A percentile compares a stretch with the other conserved stretches of the same genome.
Evolutionary conservation across 2,888 invertebrate species (phyloP).

Genomic region (Xestia sexstrigata): DNA sequence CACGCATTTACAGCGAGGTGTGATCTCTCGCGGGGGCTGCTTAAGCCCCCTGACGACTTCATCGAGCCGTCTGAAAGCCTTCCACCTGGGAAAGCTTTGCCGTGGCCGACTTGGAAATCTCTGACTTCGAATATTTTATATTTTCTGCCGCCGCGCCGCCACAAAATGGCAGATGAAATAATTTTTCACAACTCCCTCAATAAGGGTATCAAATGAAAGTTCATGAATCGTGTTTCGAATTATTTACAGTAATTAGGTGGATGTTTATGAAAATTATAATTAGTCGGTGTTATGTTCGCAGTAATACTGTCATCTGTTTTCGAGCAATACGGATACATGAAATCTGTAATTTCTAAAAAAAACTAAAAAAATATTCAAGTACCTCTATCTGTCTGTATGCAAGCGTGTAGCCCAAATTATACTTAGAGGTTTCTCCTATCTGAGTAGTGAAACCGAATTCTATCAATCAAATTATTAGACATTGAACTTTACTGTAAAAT

Average conservation of each 20-base stretch:
- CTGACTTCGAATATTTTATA: background rate
- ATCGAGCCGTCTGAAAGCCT: no score
- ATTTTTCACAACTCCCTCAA: no score
- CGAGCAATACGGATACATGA: conserved; percentile 37
- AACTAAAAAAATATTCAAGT: conserved; percentile 35
- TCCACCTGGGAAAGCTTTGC: no score
- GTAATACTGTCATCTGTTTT: background rate
- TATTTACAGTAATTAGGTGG: background rate
- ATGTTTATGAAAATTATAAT: background rate
- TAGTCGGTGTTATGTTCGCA: background rate
- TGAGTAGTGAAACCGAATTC: conserved; percentile 61
- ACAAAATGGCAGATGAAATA: no score
- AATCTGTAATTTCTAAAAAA: conserved; percentile 38
- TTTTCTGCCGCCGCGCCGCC: no score
- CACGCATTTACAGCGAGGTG: no score
- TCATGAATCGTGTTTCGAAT: no score
- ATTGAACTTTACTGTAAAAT: conserved; percentile 56
- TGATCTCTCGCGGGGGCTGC: no score
- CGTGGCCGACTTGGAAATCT: no score
- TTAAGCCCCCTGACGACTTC: no score
- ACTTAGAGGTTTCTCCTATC: conserved; percentile 52
- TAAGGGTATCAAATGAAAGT: no score
- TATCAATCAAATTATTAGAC: conserved; percentile 59
- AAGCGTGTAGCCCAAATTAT: conserved; percentile 58
- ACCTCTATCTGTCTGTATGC: conserved; percentile 44